Evolutionary conservation across 2,888 invertebrate species (phyloP).

Genomic region (Ectemnius continuus): DNA sequence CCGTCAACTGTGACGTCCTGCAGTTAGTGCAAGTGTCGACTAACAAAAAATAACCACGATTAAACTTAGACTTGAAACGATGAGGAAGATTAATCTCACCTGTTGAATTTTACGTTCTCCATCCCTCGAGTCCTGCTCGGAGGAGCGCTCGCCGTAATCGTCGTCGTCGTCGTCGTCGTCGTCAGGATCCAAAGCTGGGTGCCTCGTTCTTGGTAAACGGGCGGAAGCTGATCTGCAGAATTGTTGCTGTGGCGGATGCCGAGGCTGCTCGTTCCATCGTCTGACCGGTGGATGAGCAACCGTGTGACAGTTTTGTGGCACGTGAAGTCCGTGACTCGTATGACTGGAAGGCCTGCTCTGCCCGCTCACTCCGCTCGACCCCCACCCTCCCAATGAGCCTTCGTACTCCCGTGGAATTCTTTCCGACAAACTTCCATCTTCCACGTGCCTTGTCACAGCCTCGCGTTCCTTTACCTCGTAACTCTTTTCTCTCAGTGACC

Average conservation of each 20-base stretch:
- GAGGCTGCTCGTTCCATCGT: constrained; percentile 65
- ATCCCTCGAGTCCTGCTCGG: constrained; percentile 79
- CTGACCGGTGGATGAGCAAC: constrained; percentile 52
- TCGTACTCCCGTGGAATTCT: constrained; percentile 67
- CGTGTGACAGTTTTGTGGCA: constrained; percentile 56
- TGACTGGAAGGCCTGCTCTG: constrained; percentile 46
- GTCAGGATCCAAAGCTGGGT: constrained; percentile 74
- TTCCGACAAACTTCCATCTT: constrained; percentile 63
- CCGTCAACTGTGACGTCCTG: neutral
- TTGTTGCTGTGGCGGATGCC: constrained; percentile 80
- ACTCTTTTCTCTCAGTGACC: constrained; percentile 69
- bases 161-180: constrained; percentile 72
- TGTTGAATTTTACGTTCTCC: constrained; percentile 88
- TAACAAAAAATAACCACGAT: too few species aligned
- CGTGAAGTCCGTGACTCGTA: constrained; percentile 46
- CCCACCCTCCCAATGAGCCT: constrained; percentile 55
- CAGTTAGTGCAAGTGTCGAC: neutral
- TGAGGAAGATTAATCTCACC: constrained; percentile 74
- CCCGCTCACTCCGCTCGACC: neutral
- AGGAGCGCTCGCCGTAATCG: constrained; percentile 74
- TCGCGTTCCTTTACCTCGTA: constrained; percentile 63
- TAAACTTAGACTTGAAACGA: too few species aligned
- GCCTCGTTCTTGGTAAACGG: constrained; percentile 82
- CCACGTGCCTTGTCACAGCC: constrained; percentile 54
- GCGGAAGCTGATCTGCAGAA: constrained; percentile 92